phyloP scores from a whole-genome alignment of 2,888 invertebrate genomes.

The Odontocerum albicorne region DNA sequence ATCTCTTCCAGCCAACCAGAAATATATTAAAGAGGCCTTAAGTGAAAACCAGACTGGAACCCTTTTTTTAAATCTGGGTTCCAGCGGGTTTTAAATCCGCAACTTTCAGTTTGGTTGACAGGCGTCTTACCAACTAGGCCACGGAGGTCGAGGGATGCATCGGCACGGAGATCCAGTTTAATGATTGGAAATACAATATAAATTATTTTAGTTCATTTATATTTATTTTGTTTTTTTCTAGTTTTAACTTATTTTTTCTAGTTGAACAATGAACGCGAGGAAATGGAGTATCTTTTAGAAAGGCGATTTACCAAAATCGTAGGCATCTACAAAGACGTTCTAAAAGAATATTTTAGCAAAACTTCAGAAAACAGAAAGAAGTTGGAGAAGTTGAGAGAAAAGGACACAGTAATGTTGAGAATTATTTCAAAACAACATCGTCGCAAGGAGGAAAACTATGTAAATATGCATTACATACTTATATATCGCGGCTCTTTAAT shows the following conservation, averaged over 20 bases:
- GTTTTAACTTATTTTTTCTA: constrained; percentile 5
- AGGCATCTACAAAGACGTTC: constrained; percentile 13
- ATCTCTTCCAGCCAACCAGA: no score
- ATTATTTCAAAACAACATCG: constrained; percentile 13
- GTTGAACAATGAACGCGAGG: constrained; percentile 13
- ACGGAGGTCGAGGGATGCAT: no score
- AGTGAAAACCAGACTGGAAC: no score
- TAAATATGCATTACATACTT: background rate
- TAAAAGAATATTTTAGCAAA: constrained; percentile 7
- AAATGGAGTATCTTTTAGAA: constrained; percentile 9
- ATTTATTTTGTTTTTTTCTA: background rate
- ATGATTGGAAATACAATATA: background rate
- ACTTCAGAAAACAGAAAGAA: constrained; percentile 8
- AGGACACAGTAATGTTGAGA: constrained; percentile 11
- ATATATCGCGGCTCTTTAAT: no score
- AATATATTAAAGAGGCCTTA: no score
- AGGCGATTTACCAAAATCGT: background rate
- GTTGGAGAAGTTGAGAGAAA: constrained; percentile 7
- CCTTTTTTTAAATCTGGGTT: no score
- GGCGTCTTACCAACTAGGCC: no score
- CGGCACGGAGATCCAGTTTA: no score
- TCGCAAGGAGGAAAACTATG: constrained; percentile 9
- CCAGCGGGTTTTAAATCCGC: no score
- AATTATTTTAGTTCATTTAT: background rate
- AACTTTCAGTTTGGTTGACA: no score